Conservation (phyloP, 1,140 invertebrate species). For the Triops longicaudatus region DNA sequence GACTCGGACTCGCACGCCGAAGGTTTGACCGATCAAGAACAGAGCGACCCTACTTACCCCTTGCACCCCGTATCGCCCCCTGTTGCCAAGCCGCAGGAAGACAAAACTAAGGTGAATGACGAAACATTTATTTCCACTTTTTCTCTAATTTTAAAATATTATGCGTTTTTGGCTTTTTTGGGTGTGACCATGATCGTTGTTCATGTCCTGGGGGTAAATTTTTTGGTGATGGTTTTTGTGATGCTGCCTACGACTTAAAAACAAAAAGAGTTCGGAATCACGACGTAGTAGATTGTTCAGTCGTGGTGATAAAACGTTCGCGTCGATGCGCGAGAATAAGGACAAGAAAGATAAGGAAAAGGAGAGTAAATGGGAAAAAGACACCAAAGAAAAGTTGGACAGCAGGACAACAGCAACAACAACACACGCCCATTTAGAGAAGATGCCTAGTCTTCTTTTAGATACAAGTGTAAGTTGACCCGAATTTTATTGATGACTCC, state of each 20-base stretch:
- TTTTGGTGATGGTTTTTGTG: slow-evolving; percentile 17
- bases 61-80: slow-evolving; percentile 10
- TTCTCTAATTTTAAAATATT: slow-evolving; percentile 27
- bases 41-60: slow-evolving; percentile 42
- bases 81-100: slow-evolving; percentile 37
- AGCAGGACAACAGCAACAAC: slow-evolving; percentile 31
- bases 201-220: not conserved
- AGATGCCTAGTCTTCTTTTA: slow-evolving; percentile 30
- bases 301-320: slow-evolving; percentile 18
- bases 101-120: slow-evolving; percentile 54
- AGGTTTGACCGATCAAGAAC: slow-evolving; percentile 50
- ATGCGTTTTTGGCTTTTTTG: not conserved
- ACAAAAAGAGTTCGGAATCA: slow-evolving; percentile 15
- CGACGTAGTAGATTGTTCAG: slow-evolving; percentile 25
- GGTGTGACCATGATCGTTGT: not conserved
- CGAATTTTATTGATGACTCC: not conserved
- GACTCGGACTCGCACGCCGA: slow-evolving; percentile 53
- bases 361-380: slow-evolving; percentile 34
- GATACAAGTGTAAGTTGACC: slow-evolving; percentile 2
- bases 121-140: slow-evolving; percentile 30
- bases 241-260: not conserved
- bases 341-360: slow-evolving; percentile 39
- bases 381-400: slow-evolving; percentile 34
- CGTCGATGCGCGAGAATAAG: slow-evolving; percentile 33
- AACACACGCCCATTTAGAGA: slow-evolving; percentile 29